Evolutionary conservation across 2,888 invertebrate genomes (phyloP).

Genomic region (Scrobipalpa costella): DNA sequence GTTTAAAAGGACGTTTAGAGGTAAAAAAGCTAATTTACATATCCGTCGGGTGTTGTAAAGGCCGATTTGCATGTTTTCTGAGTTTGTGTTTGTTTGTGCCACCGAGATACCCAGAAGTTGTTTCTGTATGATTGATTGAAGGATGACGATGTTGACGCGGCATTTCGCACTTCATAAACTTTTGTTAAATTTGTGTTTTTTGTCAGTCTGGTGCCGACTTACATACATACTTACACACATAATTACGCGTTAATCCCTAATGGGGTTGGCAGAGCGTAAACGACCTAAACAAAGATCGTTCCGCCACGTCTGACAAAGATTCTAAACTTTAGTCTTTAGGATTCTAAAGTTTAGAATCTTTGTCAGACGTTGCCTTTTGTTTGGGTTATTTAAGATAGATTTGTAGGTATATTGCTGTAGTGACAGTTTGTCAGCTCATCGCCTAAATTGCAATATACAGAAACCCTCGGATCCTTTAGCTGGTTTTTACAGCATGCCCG

Average conservation of each 20-base stretch:
- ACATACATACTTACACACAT: background rate
- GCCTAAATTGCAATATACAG: too few relatives aligned
- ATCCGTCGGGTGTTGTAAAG: constrained; percentile 44
- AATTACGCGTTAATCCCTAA: background rate
- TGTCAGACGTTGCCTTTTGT: too few relatives aligned
- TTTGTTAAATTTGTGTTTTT: background rate
- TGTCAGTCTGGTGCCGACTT: background rate
- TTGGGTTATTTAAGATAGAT: too few relatives aligned
- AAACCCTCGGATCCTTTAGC: too few relatives aligned
- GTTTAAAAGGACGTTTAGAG: constrained; percentile 50
- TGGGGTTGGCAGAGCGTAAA: too few relatives aligned
- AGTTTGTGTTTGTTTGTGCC: constrained; percentile 60
- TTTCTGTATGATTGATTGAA: constrained; percentile 65
- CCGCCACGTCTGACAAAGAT: too few relatives aligned
- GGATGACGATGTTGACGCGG: constrained; percentile 42
- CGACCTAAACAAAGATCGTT: too few relatives aligned
- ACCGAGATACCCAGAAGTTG: constrained; percentile 59
- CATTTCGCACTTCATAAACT: constrained; percentile 60
- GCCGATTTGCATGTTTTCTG: constrained; percentile 59
- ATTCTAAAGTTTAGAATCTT: too few relatives aligned
- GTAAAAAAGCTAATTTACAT: constrained; percentile 57
- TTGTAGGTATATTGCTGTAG: too few relatives aligned
- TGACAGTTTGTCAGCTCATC: too few relatives aligned
- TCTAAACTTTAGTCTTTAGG: too few relatives aligned
- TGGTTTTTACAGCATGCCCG: too few relatives aligned